These are phyloP conservation scores for Macrobrachium nipponense DNA, from an alignment of 1,140 invertebrate genomes.

Conservation along the genomic window DNA sequence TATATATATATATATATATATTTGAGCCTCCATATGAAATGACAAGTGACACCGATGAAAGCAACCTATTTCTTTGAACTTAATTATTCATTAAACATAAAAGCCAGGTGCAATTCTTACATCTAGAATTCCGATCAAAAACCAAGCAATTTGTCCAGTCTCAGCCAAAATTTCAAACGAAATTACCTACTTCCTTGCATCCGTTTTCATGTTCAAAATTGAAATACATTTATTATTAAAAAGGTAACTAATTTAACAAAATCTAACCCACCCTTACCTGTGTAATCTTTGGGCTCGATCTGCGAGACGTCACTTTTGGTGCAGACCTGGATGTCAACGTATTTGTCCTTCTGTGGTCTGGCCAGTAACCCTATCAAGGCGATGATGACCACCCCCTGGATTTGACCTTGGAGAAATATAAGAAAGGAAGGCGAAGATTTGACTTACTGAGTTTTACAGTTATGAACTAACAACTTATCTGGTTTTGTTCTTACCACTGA, in stretches of 20 bases:
- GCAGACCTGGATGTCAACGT: slow-evolving; percentile 24
- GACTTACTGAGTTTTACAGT: not conserved
- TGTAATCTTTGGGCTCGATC: slow-evolving; percentile 36
- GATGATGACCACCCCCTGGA: slow-evolving; percentile 39
- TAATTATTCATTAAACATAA: too few species aligned
- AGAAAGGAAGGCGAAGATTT: not conserved
- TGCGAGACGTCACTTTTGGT: not conserved
- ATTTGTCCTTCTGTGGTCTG: slow-evolving; percentile 1
- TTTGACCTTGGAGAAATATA: slow-evolving; percentile 6
- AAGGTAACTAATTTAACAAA: not conserved
- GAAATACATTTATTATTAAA: not conserved
- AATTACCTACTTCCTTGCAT: too few species aligned
- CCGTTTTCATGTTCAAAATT: too few species aligned
- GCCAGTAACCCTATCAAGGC: slow-evolving; percentile 19
- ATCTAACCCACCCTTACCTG: slow-evolving; percentile 13
- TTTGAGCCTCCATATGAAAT: not conserved
- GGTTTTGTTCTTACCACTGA: not conserved
- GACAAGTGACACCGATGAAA: too few species aligned
- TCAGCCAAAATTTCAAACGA: too few species aligned
- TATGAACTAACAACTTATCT: not conserved
- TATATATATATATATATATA: slow-evolving; percentile 9
- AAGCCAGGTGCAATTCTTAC: too few species aligned
- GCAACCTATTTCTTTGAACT: too few species aligned
- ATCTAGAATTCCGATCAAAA: too few species aligned
- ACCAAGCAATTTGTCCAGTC: too few species aligned